A percentile compares a stretch with the other conserved stretches of the same genome.
phyloP scores from a whole-genome alignment of 2,113 vertebrate species.

The Ciconia maguari region DNA sequence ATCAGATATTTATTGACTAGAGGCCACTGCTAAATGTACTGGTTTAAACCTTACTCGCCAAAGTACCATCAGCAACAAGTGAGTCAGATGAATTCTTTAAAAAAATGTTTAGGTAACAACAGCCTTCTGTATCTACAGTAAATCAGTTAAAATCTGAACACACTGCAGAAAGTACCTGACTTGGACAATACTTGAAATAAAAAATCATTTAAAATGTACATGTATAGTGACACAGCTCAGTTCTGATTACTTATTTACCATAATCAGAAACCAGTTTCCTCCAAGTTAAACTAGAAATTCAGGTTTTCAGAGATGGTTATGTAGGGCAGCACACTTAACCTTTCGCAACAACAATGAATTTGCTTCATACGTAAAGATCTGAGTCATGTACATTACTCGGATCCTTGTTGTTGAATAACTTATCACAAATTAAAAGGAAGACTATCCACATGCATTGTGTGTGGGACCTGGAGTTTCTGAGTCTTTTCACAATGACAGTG shows the following conservation, averaged over 20 bases:
- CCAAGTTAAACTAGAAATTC: constrained; percentile 38
- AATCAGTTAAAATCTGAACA: background rate
- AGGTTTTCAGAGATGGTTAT: background rate
- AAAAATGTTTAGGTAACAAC: background rate
- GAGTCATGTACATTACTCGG: background rate
- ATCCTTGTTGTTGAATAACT: background rate
- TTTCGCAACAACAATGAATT: background rate
- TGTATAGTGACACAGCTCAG: background rate
- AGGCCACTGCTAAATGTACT: background rate
- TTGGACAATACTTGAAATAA: background rate
- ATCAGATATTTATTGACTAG: background rate
- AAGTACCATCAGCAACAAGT: background rate
- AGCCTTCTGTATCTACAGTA: background rate
- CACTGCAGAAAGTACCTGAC: background rate
- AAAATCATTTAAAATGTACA: background rate
- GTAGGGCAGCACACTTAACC: background rate
- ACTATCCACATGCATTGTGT: background rate
- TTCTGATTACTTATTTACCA: constrained; percentile 34
- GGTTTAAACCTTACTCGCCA: background rate
- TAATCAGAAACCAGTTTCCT: background rate
- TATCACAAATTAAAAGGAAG: background rate
- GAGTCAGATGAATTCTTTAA: background rate
- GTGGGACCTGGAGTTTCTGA: background rate
- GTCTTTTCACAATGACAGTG: background rate
- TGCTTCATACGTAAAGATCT: background rate